Percentiles rank a stretch among this genome's conserved stretches.
Evolutionary conservation across 2,888 invertebrate genomes (phyloP).

Genomic region (Dicyrtomina minuta): DNA sequence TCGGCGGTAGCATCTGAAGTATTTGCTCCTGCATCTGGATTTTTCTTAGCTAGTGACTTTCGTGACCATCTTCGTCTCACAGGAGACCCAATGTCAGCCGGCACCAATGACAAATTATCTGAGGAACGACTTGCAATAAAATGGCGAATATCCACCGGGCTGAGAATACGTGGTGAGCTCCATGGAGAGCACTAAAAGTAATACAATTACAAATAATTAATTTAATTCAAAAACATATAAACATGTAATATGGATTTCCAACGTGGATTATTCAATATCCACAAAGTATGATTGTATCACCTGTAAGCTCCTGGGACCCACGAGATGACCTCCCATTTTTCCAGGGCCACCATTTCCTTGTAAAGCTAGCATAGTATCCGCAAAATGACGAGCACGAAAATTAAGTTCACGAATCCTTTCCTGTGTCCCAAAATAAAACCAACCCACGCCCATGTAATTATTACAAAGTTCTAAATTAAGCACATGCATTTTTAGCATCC

Average conservation of each 20-base stretch:
- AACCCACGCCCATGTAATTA: not conserved
- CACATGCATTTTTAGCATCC: too few relatives aligned
- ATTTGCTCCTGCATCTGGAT: slow-evolving; percentile 47
- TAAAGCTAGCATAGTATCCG: slow-evolving; percentile 59
- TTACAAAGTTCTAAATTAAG: too few relatives aligned
- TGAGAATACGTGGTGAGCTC: slow-evolving; percentile 60
- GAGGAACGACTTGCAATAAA: slow-evolving; percentile 58
- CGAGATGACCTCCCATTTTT: slow-evolving; percentile 38
- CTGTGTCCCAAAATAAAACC: slow-evolving; percentile 54
- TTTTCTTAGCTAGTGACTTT: slow-evolving; percentile 55
- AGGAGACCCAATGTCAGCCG: slow-evolving; percentile 56
- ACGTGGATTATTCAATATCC: not conserved
- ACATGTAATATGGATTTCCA: not conserved
- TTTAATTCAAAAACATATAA: not conserved
- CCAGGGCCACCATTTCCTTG: slow-evolving; percentile 47
- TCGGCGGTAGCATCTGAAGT: slow-evolving; percentile 52
- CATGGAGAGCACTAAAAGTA: slow-evolving; percentile 58
- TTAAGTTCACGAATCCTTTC: slow-evolving; percentile 60
- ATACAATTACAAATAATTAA: too few relatives aligned
- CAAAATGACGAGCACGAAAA: slow-evolving; percentile 59
- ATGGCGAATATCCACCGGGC: slow-evolving; percentile 59
- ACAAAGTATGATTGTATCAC: slow-evolving; percentile 20
- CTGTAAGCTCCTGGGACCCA: slow-evolving; percentile 48
- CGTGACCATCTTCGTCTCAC: slow-evolving; percentile 56
- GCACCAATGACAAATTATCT: slow-evolving; percentile 57